Conservation (phyloP, 2,113 vertebrate species). For the Petromus typicus region DNA sequence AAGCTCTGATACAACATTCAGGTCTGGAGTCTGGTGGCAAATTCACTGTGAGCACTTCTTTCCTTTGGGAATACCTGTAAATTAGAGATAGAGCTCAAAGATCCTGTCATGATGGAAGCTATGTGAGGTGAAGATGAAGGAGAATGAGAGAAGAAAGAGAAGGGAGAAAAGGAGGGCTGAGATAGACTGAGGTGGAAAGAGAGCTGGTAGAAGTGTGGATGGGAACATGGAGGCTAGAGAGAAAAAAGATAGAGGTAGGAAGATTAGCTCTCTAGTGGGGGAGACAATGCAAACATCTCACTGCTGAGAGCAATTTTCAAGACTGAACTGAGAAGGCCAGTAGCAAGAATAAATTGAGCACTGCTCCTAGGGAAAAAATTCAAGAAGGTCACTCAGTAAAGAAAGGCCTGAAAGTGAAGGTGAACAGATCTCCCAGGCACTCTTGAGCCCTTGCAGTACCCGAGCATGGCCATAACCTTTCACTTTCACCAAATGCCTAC, state of each 20-base stretch:
- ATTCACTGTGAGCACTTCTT: background rate
- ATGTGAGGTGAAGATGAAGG: background rate
- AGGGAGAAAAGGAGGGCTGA: rapidly evolving
- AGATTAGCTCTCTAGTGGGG: background rate
- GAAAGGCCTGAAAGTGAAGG: constrained; percentile 5
- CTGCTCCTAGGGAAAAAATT: background rate
- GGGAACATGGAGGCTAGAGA: background rate
- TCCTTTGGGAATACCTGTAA: background rate
- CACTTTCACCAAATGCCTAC: constrained; percentile 28
- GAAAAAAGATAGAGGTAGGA: background rate
- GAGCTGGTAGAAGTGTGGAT: background rate
- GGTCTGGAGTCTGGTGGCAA: background rate
- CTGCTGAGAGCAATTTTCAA: background rate
- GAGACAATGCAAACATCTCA: background rate
- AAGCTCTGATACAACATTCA: background rate
- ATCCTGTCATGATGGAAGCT: background rate
- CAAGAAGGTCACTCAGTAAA: background rate
- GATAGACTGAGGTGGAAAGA: background rate
- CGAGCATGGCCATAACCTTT: background rate
- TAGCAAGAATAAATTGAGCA: background rate
- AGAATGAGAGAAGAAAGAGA: background rate
- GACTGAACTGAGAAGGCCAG: background rate
- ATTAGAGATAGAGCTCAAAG: background rate
- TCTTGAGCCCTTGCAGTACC: background rate
- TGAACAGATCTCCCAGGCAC: background rate